These are phyloP conservation scores for Drosophila pachea DNA, from an alignment of 1,140 invertebrate genomes.

Conservation along the genomic window DNA sequence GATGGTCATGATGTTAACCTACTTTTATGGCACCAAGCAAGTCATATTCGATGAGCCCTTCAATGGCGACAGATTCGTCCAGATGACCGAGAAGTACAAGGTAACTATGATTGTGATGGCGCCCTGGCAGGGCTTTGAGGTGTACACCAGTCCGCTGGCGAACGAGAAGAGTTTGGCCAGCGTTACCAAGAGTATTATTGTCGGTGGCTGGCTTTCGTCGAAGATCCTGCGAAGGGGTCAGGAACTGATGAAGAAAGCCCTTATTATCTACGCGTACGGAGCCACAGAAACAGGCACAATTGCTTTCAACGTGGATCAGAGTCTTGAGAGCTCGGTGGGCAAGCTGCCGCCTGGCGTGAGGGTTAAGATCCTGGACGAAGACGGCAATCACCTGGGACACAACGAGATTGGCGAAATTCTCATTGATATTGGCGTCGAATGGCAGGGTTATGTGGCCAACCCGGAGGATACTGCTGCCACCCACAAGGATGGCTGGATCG, in stretches of 20 bases:
- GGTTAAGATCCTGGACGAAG: slow-evolving; percentile 73
- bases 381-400: slow-evolving; percentile 46
- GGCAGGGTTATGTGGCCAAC: slow-evolving; percentile 62
- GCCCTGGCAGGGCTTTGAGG: slow-evolving; percentile 60
- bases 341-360: slow-evolving; percentile 35
- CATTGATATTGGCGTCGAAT: slow-evolving; percentile 47
- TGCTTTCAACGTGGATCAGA: slow-evolving; percentile 33
- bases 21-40: slow-evolving; percentile 38
- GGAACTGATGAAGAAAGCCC: slow-evolving; percentile 24
- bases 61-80: slow-evolving; percentile 37
- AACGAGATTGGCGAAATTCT: slow-evolving; percentile 60
- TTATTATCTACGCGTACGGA: slow-evolving; percentile 55
- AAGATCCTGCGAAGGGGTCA: slow-evolving; percentile 35
- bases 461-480: slow-evolving; percentile 48
- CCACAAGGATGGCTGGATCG: slow-evolving; percentile 80
- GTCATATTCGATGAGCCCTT: slow-evolving; percentile 52
- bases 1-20: slow-evolving; percentile 42
- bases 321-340: slow-evolving; percentile 48
- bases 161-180: slow-evolving; percentile 26
- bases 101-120: slow-evolving; percentile 44
- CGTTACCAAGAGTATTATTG: slow-evolving; percentile 27
- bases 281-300: slow-evolving; percentile 53
- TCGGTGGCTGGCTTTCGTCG: slow-evolving; percentile 47
- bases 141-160: slow-evolving; percentile 48
- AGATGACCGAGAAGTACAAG: slow-evolving; percentile 50